Percentiles rank a stretch among this genome's conserved stretches.
Conservation (phyloP, 2,113 vertebrate genomes). For the Limanda limanda region DNA sequence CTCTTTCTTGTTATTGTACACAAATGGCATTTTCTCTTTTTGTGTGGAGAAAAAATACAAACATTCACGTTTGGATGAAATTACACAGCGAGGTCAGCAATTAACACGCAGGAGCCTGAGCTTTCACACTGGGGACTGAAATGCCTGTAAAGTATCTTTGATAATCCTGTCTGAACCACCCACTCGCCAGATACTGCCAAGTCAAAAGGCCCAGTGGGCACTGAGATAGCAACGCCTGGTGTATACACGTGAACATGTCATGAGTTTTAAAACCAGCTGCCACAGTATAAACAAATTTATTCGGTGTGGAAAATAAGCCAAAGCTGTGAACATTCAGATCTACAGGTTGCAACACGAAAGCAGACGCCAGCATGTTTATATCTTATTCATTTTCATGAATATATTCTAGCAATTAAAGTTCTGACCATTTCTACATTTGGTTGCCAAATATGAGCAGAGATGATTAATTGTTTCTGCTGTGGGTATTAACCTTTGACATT, state of each 20-base stretch:
- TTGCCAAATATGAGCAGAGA: background rate
- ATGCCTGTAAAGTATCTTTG: conserved; percentile 65
- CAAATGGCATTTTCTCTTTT: conserved; percentile 20
- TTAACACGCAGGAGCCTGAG: conserved; percentile 47
- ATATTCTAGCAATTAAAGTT: background rate
- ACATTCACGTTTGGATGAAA: conserved; percentile 56
- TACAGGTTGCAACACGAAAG: conserved; percentile 18
- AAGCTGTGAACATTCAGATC: background rate
- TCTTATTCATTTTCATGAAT: background rate
- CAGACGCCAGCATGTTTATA: background rate
- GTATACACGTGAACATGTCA: conserved; percentile 32
- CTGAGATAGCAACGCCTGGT: conserved; percentile 10
- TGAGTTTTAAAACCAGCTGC: conserved; percentile 33
- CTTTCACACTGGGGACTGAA: conserved; percentile 38
- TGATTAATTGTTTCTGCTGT: too few relatives aligned
- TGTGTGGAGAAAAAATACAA: conserved; percentile 51
- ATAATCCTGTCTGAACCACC: conserved; percentile 58
- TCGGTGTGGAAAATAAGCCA: background rate
- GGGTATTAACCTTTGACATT: too few relatives aligned
- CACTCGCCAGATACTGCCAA: conserved; percentile 56
- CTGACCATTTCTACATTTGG: too few relatives aligned
- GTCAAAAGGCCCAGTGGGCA: conserved; percentile 44
- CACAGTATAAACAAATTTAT: background rate
- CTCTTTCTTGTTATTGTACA: conserved; percentile 24
- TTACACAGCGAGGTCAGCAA: conserved; percentile 38